Evolutionary conservation across 2,113 vertebrate genomes (phyloP), one percentile per base, ranked within the genome.

Genomic region (Paradoxurus hermaphroditus): DNA sequence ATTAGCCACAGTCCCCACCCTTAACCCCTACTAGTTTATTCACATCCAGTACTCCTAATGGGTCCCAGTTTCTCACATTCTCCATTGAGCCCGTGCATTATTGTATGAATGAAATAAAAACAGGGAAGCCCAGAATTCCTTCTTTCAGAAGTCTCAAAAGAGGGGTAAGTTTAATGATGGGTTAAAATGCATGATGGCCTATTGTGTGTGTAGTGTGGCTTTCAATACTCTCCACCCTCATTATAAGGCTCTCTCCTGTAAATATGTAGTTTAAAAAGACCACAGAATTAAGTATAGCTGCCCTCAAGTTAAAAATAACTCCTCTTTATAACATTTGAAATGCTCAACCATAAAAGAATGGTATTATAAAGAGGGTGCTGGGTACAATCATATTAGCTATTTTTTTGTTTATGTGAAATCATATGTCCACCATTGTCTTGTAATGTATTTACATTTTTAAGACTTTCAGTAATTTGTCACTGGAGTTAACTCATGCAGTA

Each of bases 91-190:
- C 99, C 98, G 99, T 99, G 99, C 99, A 99, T 99, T 99, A 99
- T 99, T 99, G 99, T 99, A 99, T 99, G 98, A 99, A 99, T 99
- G 99, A 99, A 99, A 99, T 99, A 99, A 99, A 99, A 99, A 99
- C 99, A 98, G 98, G 99, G 98, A 99, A 99, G 98, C 99, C 99
- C 99, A 99, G 99, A 99, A 99, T 99, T 98, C 98, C 99, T 98
- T 99, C 99, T 99, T 99, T 99, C 99, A 99, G 99, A 98, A 99
- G 98, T 97, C 99, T 99, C 97, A 99, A 98, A 98, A 99, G 99
- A 99, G 99, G 99, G 99, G 99, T 99, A 99, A 99, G 99, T 99
- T 98, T 97, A 98, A 97, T 98, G 95, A 98, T 85, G 97, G 98
- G 97, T 98, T 98, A 98, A 98, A 99, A 98, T 99, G 99, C 99